phyloP scores from a whole-genome alignment of 2,888 invertebrate genomes.

The Andrena fulva region DNA sequence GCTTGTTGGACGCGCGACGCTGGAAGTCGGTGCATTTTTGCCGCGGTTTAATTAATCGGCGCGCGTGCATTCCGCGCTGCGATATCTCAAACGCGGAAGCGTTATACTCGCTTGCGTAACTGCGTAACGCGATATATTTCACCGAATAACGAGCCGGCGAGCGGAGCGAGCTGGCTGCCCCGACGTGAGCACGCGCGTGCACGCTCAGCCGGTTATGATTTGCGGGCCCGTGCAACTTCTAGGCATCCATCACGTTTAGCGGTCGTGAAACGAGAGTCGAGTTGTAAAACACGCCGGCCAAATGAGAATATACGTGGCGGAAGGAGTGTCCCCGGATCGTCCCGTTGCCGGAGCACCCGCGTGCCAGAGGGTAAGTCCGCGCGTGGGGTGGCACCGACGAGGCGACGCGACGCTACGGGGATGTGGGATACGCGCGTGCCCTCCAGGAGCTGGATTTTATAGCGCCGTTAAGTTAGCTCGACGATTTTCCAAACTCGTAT shows the following conservation, averaged over 20 bases:
- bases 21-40: conserved; percentile 62
- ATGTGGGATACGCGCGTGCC: conserved; percentile 53
- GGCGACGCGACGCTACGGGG: conserved; percentile 27
- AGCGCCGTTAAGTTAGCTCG: conserved; percentile 73
- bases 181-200: conserved; percentile 27
- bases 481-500: conserved; percentile 70
- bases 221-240: conserved; percentile 71
- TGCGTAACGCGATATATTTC: conserved; percentile 69
- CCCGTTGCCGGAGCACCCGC: conserved; percentile 55
- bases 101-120: conserved; percentile 55
- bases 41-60: conserved; percentile 74
- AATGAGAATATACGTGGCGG: conserved; percentile 81
- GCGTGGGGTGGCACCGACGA: conserved; percentile 35
- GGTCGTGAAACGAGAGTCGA: conserved; percentile 80
- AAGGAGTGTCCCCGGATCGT: conserved; percentile 71
- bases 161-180: conserved; percentile 16
- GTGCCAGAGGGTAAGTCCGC: conserved; percentile 37
- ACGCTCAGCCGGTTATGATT: conserved; percentile 73
- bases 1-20: conserved; percentile 42
- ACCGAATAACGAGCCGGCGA: conserved; percentile 68
- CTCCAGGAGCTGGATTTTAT: conserved; percentile 72
- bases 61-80: conserved; percentile 60
- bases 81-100: conserved; percentile 62
- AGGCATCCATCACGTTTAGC: conserved; percentile 80
- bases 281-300: conserved; percentile 81